A percentile compares a stretch with the other conserved stretches of the same genome.
Conservation (phyloP, 92 coral and sea anemone genomes). For the Metridium senile region DNA sequence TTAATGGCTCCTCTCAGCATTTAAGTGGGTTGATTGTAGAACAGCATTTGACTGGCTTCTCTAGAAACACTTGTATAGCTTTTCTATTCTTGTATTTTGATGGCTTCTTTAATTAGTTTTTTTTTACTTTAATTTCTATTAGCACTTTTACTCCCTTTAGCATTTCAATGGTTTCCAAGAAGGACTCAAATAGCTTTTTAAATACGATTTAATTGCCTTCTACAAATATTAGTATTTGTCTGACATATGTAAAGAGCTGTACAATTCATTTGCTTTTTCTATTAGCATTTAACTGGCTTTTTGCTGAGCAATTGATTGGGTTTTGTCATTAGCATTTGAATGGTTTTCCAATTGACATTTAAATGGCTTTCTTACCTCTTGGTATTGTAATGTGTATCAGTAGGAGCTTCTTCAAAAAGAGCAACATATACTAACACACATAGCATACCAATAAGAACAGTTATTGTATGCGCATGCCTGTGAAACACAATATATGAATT, state of each 20-base stretch:
- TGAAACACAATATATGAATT: background rate
- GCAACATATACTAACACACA: constrained; percentile 78
- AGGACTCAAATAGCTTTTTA: background rate
- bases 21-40: background rate
- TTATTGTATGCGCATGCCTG: constrained; percentile 81
- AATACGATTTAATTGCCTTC: background rate
- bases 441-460: constrained; percentile 57
- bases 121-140: no score
- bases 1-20: no score
- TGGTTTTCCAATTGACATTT: constrained; percentile 4
- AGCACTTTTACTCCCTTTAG: no score
- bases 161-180: no score
- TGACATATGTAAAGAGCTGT: background rate
- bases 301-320: no score
- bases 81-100: background rate
- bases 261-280: background rate
- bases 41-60: constrained; percentile 6
- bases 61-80: background rate
- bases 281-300: background rate
- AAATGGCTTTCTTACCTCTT: constrained; percentile 54
- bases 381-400: constrained; percentile 64
- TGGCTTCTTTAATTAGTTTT: no score
- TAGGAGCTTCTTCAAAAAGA: constrained; percentile 51
- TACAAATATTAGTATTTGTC: background rate
- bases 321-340: background rate